Base-by-base conservation (phyloP, 2,113 vertebrate species). In the Ursus arctos region DNA sequence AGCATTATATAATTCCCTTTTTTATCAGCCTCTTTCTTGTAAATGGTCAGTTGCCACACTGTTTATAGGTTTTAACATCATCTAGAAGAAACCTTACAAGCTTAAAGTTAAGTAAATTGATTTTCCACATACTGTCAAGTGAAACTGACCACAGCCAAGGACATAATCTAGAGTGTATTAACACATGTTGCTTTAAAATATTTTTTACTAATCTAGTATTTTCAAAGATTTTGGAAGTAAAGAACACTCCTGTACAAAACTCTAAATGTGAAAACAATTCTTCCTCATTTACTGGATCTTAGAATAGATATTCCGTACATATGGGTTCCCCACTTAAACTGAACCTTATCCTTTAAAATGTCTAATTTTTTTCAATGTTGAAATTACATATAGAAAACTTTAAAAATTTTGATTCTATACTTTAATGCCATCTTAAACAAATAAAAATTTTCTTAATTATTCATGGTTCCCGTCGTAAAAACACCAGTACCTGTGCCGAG, bases 1-100 rank as follows among this genome's bases (percentile, higher is more conserved):
- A 67, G 92, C 81, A 98, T 98, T 98, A 97, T 92, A 97, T 43
- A 98, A 96, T 88, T 77, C 86, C 94, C 88, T 93, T 97, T 98
- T 98, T 98, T 97, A 95, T 93, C 95, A 98, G 96, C 51, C 61
- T 97, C 92, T 69, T 97, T 97, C 95, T 94, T 96, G 83, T 87
- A 91, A 88, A 88, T 94, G 92, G 88, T 95, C 96, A 98, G 69
- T 97, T 85, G 96, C 72, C 86, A 98, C 88, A 96, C 94, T 97
- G 97, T 97, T 98, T 97, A 92, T 74, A 83, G 96, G 96, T 97
- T 91, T 98, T 97, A 95, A 1, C 5, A 89, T 69, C 51, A 97
- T 95, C 82, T 97, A 91, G 85, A 94, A 94, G 83, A 98, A 98
- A 94, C 33, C 43, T 91, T 96, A 90, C 79, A 92, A 97, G 77